Base-by-base conservation (phyloP, 2,888 invertebrate species). In the Macropis europaea region DNA sequence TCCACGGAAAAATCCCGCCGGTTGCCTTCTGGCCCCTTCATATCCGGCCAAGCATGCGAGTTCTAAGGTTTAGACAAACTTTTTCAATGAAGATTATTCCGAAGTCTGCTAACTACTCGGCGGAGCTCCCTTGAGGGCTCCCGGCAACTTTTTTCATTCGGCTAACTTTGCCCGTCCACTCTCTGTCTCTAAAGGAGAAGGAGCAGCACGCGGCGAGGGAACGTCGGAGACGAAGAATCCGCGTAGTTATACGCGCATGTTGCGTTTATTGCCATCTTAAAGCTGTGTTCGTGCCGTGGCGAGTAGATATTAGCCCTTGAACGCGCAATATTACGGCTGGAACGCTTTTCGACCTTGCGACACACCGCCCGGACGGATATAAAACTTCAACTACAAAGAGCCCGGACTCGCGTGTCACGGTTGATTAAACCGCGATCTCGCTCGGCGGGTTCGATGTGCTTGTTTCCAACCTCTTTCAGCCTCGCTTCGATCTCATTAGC, bases 51-150 rank as follows among this genome's bases (percentile, higher is more conserved):
- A 48, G 76, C 72, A 71, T 68, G 64, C 67, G 68, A 61, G 57
- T 73, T 77, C 77, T 72, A 81, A 81, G 81, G 81, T 82, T 82
- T 82, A 81, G 77, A 81, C 71, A 80, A 89, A 89, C 88, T 89
- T 89, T 89, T 89, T 87, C 88, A 89, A 89, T 89, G 88, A 89
- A 89, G 89, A 88, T 89, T 88, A 88, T 89, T 86, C 83, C 80
- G 76, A 85, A 85, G 86, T 86, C 82, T 78, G 83, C 84, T 88
- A 88, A 88, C 89, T 88, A 85, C 88, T 85, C 81, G 79, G 77
- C 75, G 48, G 56, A 70, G 77, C 77, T 85, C 86, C 82, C 86
- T 84, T 76, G 83, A 84, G 87, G 82, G 83, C 71, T 61, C 71
- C 76, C 71, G 79, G 76, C 78, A 89, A 88, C 87, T 87, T 89